Base-by-base conservation (phyloP, 2,888 invertebrate species). In the Pachymerium ferrugineum region DNA sequence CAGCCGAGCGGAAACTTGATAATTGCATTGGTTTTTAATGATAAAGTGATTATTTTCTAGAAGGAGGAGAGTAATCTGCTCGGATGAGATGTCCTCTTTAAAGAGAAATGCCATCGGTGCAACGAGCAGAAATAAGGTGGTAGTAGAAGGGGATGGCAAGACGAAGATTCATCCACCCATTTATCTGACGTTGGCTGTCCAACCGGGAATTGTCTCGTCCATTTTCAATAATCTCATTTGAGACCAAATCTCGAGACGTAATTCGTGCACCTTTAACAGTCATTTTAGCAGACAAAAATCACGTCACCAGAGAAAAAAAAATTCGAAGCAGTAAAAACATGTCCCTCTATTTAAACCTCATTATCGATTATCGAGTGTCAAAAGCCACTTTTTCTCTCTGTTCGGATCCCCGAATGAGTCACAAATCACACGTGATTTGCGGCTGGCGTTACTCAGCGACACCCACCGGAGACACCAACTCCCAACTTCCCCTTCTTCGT, bases 1-100 rank as follows among this genome's bases (percentile, higher is more conserved):
- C 54, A 54, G 28, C 54, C 54, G 54, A 54, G 54, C 54, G 54
- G 54, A 54, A 54, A 54, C 54, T 54, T 54, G 54, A 54, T 54
- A 54, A 54, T 54, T 54, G 54, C 54, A 54, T 54, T 54, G 54
- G 54, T 54, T 54, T 54, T 54, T 54, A 54, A 54, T 54, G 54
- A 54, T 54, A 54, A 54, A 54, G 54, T 54, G 54, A 54, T 54
- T 54, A 54, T 54, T 54, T 54, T 54, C 54, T 54, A 25, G 25
- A 54, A n/a, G 38, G n/a, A 38, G 54, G 54, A 54, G 54, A 54
- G 54, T 54, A 54, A 54, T 54, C 54, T 54, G 54, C 54, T 54
- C 54, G 54, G 25, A 54, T 54, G 54, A 25, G 54, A 54, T 54
- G 54, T 54, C 54, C 54, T 54, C 25, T 54, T 54, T 54, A 54